Conservation (phyloP, 2,888 invertebrate species). For the Philopedon plagiatum region DNA sequence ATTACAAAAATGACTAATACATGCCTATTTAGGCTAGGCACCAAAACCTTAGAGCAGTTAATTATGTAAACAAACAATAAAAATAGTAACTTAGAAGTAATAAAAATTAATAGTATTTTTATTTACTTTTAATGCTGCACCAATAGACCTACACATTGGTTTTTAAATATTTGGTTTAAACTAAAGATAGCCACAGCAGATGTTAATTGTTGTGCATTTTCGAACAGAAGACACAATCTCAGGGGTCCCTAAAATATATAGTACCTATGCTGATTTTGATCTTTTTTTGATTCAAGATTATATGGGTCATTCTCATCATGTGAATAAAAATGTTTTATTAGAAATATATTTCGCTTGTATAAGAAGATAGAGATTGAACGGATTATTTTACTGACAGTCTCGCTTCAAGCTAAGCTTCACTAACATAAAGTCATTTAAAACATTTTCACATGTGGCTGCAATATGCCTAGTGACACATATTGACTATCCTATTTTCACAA, state of each 20-base stretch:
- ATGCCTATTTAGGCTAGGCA: neutral
- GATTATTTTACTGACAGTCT: neutral
- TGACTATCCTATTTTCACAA: no score
- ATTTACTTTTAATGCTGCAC: constrained; percentile 21
- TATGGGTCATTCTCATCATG: neutral
- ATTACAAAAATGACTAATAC: neutral
- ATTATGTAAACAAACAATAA: constrained; percentile 1
- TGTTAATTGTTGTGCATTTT: neutral
- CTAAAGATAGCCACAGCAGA: neutral
- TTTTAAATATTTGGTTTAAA: neutral
- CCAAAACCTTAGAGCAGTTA: neutral
- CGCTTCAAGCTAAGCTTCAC: neutral
- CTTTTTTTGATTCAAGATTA: no score
- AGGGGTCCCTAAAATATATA: neutral
- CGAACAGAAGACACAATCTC: neutral
- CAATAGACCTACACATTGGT: constrained; percentile 15
- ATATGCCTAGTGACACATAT: neutral
- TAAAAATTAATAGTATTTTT: constrained; percentile 6
- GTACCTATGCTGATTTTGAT: no score
- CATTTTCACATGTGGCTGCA: neutral
- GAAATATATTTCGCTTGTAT: neutral
- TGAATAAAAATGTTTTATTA: neutral
- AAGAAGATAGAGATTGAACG: neutral
- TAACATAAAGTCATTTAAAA: neutral
- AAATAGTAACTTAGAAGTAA: neutral